phyloP scores from a whole-genome alignment of 2,888 invertebrate genomes.

The Arenicola marina region DNA sequence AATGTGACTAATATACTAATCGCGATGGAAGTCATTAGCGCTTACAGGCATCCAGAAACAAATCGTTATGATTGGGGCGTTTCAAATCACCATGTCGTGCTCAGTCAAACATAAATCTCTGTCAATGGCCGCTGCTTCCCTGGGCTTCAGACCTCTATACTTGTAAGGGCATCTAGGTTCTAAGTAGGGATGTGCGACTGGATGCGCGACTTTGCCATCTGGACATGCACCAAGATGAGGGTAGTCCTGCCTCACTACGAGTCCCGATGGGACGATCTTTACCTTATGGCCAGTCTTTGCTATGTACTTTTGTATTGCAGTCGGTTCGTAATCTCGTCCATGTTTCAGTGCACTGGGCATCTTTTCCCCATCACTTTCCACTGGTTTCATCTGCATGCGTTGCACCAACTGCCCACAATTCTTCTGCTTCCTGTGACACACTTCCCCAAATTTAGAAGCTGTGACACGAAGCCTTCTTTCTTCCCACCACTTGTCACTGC shows the following conservation, averaged over 20 bases:
- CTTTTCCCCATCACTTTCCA: neutral
- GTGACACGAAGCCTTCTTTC: slow-evolving; percentile 2
- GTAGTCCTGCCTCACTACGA: neutral
- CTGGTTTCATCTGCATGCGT: neutral
- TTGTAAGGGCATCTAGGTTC: slow-evolving; percentile 12
- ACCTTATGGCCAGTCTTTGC: slow-evolving; percentile 5
- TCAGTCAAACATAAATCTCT: neutral
- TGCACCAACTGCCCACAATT: slow-evolving; percentile 1
- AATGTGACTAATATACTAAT: too few species aligned
- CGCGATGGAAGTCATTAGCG: too few species aligned
- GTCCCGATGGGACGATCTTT: neutral
- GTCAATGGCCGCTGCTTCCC: slow-evolving; percentile 1
- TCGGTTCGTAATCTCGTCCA: neutral
- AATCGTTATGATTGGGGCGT: too few species aligned
- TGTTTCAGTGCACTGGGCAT: neutral
- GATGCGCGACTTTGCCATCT: slow-evolving; percentile 11
- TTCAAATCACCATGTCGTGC: neutral
- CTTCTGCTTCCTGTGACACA: neutral
- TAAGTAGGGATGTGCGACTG: slow-evolving; percentile 5
- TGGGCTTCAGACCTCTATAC: neutral
- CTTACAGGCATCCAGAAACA: too few species aligned
- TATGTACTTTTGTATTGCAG: slow-evolving; percentile 7
- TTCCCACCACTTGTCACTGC: slow-evolving; percentile 6
- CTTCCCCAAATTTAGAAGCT: slow-evolving; percentile 8
- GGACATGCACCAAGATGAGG: slow-evolving; percentile 2